A percentile compares a stretch with the other conserved stretches of the same genome.
phyloP scores from a whole-genome alignment of 1,140 invertebrate genomes.

The Diachasma alloeum region DNA sequence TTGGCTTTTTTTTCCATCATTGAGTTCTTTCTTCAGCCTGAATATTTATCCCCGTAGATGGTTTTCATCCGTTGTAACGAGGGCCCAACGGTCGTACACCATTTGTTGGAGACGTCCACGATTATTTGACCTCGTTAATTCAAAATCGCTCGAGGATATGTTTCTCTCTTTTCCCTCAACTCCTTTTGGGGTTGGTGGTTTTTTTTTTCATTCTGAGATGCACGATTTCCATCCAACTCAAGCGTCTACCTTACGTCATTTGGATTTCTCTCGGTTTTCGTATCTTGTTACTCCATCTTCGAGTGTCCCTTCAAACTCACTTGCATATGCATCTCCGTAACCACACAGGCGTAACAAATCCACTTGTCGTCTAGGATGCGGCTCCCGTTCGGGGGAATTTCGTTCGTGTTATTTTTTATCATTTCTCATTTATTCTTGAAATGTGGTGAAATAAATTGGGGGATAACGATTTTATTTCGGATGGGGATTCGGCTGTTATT shows the following conservation, averaged over 20 bases:
- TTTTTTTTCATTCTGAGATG: neutral
- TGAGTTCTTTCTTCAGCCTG: conserved; percentile 8
- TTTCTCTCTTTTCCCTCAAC: neutral
- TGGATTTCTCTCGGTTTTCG: conserved; percentile 9
- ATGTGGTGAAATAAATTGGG: neutral
- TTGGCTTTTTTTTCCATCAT: neutral
- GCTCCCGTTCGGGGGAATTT: neutral
- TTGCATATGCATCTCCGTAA: conserved; percentile 34
- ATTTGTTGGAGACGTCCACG: conserved; percentile 5
- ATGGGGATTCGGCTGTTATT: too few relatives aligned
- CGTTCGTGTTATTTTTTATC: neutral
- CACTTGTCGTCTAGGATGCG: neutral
- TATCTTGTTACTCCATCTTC: conserved; percentile 33
- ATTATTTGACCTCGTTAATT: conserved; percentile 14
- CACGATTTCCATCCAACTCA: conserved; percentile 4
- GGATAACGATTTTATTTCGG: neutral
- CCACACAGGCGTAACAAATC: conserved; percentile 36
- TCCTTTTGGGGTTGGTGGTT: neutral
- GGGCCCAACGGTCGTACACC: neutral
- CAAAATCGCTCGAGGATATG: neutral
- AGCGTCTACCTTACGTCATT: neutral
- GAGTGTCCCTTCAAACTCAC: neutral
- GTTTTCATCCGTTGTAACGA: conserved; percentile 1
- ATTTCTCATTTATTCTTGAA: neutral
- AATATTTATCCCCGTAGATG: conserved; percentile 12